phyloP scores from a whole-genome alignment of 2,797 vertebrate species.

The Xyrichtys novacula region DNA sequence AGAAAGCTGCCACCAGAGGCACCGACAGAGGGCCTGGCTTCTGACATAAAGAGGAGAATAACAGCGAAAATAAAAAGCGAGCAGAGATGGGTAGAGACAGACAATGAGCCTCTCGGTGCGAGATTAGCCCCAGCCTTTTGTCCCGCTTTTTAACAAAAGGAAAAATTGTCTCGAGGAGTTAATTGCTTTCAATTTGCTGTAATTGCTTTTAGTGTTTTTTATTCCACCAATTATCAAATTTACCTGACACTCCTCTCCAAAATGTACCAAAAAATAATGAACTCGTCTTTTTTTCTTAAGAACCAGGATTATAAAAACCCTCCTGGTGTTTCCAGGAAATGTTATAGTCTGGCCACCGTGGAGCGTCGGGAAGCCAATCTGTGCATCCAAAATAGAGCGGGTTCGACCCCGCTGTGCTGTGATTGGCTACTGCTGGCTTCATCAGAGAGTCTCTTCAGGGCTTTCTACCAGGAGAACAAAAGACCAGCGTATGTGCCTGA shows the following conservation, averaged over 20 bases:
- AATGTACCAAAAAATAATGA: neutral
- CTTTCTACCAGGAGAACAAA: neutral
- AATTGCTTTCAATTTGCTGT: conserved; percentile 62
- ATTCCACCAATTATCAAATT: conserved; percentile 49
- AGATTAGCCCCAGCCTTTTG: conserved; percentile 54
- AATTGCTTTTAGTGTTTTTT: conserved; percentile 47
- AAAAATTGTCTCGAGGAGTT: conserved; percentile 55
- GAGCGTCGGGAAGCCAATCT: neutral
- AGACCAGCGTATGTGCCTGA: neutral
- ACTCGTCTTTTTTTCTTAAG: neutral
- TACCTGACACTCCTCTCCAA: conserved; percentile 29
- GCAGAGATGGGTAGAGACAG: conserved; percentile 53
- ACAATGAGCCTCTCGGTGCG: conserved; percentile 48
- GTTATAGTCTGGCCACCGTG: neutral
- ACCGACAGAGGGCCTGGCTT: conserved; percentile 85
- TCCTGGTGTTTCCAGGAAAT: neutral
- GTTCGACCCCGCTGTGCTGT: neutral
- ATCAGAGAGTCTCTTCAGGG: neutral
- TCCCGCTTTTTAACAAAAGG: conserved; percentile 59
- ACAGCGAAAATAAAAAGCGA: conserved; percentile 36
- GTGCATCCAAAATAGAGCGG: neutral
- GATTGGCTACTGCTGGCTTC: neutral
- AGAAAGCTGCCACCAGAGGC: conserved; percentile 85
- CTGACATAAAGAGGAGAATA: conserved; percentile 71
- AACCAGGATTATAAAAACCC: neutral